phyloP scores from a whole-genome alignment of 2,113 vertebrate genomes.

The Stegastes partitus region DNA sequence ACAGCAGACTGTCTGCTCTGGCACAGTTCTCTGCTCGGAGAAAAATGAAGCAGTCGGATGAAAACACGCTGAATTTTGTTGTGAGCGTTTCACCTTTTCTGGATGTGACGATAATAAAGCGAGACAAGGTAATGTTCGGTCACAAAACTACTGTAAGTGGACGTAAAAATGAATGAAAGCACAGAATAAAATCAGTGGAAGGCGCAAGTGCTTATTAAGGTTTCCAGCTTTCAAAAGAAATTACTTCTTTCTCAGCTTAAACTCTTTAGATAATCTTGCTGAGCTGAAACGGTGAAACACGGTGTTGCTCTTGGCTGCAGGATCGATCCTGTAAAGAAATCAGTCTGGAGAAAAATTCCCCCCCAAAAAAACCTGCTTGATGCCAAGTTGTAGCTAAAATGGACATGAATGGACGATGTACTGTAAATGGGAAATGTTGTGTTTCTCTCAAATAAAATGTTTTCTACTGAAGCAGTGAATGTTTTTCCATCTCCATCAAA shows the following conservation, averaged over 20 bases:
- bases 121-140: conserved; percentile 22
- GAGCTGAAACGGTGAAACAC: conserved; percentile 3
- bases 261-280: conserved; percentile 4
- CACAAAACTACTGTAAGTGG: not conserved
- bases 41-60: conserved; percentile 27
- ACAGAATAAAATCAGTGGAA: conserved; percentile 21
- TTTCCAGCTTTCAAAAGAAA: conserved; percentile 13
- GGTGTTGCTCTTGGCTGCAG: conserved; percentile 45
- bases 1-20: conserved; percentile 36
- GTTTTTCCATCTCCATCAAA: not conserved
- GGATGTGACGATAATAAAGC: conserved; percentile 25
- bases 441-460: not conserved
- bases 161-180: conserved; percentile 25
- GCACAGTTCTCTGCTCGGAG: not conserved
- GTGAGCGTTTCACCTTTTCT: conserved; percentile 16
- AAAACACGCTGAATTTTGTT: conserved; percentile 22
- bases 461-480: not conserved
- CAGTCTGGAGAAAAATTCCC: conserved; percentile 38
- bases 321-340: conserved; percentile 17
- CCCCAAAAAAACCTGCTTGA: not conserved
- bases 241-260: conserved; percentile 3
- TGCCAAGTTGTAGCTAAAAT: conserved; percentile 42
- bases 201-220: conserved; percentile 10
- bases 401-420: conserved; percentile 8
- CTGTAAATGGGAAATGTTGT: conserved; percentile 7